These are phyloP conservation scores for Lampropteryx suffumata DNA, from an alignment of 2,888 invertebrate genomes.

Conservation along the genomic window DNA sequence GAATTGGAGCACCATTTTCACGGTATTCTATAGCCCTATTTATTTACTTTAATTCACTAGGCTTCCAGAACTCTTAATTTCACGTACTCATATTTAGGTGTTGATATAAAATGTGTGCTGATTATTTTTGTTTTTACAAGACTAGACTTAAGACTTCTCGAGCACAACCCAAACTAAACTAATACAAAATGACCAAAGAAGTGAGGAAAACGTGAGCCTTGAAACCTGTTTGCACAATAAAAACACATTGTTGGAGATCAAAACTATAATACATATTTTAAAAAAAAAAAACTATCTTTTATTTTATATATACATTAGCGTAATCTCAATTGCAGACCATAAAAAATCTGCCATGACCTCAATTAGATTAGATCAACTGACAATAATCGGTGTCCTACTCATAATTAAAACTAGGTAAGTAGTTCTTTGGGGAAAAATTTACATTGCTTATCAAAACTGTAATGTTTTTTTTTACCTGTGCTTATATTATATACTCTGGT, in stretches of 20 bases:
- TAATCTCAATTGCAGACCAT: conserved; percentile 2
- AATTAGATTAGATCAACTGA: background rate
- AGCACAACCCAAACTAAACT: conserved; percentile 7
- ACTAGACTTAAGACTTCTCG: background rate
- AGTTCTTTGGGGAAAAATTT: too few relatives aligned
- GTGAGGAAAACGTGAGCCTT: conserved; percentile 22
- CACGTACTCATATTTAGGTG: too few relatives aligned
- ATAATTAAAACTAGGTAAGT: too few relatives aligned
- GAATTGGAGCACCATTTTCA: conserved; percentile 59
- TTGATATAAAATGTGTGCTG: too few relatives aligned
- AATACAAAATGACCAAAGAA: conserved; percentile 17
- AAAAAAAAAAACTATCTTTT: background rate
- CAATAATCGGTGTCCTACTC: too few relatives aligned
- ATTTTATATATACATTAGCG: conserved; percentile 13
- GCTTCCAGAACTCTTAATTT: too few relatives aligned
- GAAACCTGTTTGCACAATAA: conserved; percentile 15
- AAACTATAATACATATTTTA: too few relatives aligned
- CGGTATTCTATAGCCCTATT: too few relatives aligned
- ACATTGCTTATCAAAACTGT: too few relatives aligned
- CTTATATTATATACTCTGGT: too few relatives aligned
- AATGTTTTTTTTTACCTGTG: too few relatives aligned
- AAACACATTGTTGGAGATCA: background rate
- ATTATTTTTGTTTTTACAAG: too few relatives aligned
- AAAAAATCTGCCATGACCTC: conserved; percentile 1
- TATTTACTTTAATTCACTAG: background rate